Conservation (phyloP, 2,888 invertebrate species). For the Zygaena filipendulae region DNA sequence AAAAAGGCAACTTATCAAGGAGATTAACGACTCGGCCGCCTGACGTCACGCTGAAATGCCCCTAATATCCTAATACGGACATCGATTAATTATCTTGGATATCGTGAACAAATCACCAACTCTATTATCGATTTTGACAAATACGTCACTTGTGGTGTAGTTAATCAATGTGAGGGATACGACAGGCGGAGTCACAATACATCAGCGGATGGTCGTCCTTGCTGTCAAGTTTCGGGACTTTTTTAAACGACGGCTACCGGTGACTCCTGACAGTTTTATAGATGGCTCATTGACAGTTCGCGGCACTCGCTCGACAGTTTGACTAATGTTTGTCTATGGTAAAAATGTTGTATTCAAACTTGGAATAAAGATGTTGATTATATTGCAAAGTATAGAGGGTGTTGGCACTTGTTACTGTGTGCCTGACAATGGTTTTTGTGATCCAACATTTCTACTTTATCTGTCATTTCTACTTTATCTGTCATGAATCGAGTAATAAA, state of each 20-base stretch:
- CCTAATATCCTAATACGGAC: conserved; percentile 30
- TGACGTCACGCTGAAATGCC: too few relatives aligned
- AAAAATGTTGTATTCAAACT: conserved; percentile 34
- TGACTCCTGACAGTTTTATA: conserved; percentile 32
- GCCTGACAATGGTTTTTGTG: too few relatives aligned
- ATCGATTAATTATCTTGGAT: conserved; percentile 39
- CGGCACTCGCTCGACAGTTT: conserved; percentile 51
- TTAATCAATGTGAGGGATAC: conserved; percentile 46
- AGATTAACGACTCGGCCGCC: conserved; percentile 32
- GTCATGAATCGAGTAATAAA: too few relatives aligned
- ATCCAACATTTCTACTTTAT: too few relatives aligned
- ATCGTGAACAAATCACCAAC: conserved; percentile 37
- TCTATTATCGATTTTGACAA: conserved; percentile 46
- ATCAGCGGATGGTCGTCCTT: conserved; percentile 30
- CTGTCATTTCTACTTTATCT: too few relatives aligned
- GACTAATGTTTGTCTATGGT: conserved; percentile 53
- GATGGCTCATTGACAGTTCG: conserved; percentile 55
- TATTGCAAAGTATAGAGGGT: too few relatives aligned
- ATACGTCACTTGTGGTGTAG: conserved; percentile 37
- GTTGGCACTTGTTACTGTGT: conserved; percentile 33
- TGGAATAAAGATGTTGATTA: conserved; percentile 34
- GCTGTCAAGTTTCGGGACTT: conserved; percentile 17
- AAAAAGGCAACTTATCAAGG: conserved; percentile 31
- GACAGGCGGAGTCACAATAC: conserved; percentile 32
- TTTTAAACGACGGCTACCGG: conserved; percentile 36